These are phyloP conservation scores for Dicrurus megarhynchus DNA, from an alignment of 2,113 vertebrate species.

Conservation along the genomic window DNA sequence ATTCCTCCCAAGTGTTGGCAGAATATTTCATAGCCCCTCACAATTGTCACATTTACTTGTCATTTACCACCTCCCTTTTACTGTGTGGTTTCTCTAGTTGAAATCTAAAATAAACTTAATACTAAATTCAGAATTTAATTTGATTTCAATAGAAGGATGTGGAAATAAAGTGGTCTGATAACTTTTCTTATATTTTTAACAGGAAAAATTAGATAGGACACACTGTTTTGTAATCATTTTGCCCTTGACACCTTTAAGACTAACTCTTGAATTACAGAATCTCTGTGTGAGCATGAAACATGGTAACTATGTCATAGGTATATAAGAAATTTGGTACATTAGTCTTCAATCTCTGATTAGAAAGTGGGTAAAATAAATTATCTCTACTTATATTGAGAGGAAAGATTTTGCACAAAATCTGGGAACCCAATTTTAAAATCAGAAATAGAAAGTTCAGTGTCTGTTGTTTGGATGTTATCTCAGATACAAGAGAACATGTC, in stretches of 20 bases:
- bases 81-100: not conserved
- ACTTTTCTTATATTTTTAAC: not conserved
- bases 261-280: not conserved
- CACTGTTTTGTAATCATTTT: not conserved
- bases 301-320: not conserved
- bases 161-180: not conserved
- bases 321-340: not conserved
- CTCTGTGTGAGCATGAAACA: not conserved
- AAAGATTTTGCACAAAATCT: not conserved
- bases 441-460: not conserved
- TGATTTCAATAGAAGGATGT: not conserved
- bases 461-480: not conserved
- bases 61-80: not conserved
- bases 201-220: not conserved
- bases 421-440: not conserved
- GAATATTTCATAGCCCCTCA: not conserved
- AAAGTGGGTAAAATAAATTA: not conserved
- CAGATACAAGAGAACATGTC: not conserved
- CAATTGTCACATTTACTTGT: not conserved
- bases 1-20: not conserved
- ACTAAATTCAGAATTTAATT: not conserved
- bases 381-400: not conserved
- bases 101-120: not conserved
- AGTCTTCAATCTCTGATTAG: not conserved
- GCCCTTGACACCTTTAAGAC: not conserved